A percentile compares a stretch with the other conserved stretches of the same genome.
These are phyloP conservation scores for Nestor notabilis DNA, from an alignment of 2,113 vertebrate species.

Conservation along the genomic window DNA sequence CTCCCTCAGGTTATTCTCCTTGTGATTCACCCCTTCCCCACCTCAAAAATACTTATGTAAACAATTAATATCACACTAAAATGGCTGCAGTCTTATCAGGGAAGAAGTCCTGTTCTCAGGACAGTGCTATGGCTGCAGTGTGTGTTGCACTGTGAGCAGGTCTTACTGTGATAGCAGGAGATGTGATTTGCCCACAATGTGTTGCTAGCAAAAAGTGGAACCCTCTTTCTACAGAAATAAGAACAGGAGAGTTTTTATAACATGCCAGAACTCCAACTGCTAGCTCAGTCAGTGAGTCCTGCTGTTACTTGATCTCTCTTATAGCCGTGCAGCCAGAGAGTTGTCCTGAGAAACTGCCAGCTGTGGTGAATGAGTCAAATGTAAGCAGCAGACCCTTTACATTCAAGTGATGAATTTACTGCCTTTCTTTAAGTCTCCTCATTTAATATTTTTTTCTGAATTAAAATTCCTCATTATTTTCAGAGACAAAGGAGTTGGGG, in stretches of 20 bases:
- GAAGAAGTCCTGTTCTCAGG: background rate
- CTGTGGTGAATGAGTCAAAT: background rate
- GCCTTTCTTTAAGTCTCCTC: background rate
- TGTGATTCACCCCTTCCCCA: background rate
- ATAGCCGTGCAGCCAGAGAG: accelerated
- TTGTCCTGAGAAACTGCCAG: background rate
- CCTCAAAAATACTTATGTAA: background rate
- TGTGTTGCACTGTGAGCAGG: background rate
- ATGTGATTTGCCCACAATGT: background rate
- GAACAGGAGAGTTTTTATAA: background rate
- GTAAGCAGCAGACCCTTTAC: background rate
- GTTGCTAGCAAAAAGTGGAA: background rate
- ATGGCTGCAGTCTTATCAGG: accelerated
- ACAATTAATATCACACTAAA: background rate
- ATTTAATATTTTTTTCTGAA: background rate
- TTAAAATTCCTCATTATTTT: background rate
- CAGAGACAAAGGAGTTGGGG: background rate
- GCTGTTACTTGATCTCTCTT: too few species aligned
- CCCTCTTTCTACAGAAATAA: background rate
- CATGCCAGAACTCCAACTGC: background rate
- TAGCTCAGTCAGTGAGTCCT: accelerated
- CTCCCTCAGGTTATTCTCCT: background rate
- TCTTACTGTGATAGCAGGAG: background rate
- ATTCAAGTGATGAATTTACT: background rate
- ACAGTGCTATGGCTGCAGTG: accelerated